Percentiles rank a stretch among this genome's conserved stretches.
Conservation (phyloP, 2,797 vertebrate genomes). For the Lagocephalus sceleratus region DNA sequence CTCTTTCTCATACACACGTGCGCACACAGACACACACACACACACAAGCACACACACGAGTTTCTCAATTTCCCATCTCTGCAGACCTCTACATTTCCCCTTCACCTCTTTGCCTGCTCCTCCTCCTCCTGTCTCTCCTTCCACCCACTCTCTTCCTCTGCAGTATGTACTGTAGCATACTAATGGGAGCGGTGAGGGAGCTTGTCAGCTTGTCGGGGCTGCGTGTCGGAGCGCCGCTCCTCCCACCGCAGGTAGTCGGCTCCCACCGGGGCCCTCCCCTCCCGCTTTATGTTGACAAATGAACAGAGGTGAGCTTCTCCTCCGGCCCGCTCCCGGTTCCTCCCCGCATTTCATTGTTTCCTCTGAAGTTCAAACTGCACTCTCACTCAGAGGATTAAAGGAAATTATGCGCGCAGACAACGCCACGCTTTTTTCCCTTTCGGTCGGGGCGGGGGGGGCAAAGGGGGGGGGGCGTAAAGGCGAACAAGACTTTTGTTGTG, state of each 20-base stretch:
- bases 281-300: constrained; percentile 81
- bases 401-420: too few species aligned
- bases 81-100: constrained; percentile 47
- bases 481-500: not conserved
- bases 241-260: constrained; percentile 76
- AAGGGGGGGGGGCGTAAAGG: too few species aligned
- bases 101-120: constrained; percentile 34
- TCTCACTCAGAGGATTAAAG: constrained; percentile 33
- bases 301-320: constrained; percentile 62
- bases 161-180: constrained; percentile 74
- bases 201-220: constrained; percentile 72
- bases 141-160: constrained; percentile 32
- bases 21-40: constrained; percentile 1
- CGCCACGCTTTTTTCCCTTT: too few species aligned
- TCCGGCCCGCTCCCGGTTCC: constrained; percentile 24
- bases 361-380: constrained; percentile 36
- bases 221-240: constrained; percentile 73
- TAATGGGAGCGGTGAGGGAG: constrained; percentile 72
- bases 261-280: constrained; percentile 70
- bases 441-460: too few species aligned
- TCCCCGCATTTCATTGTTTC: constrained; percentile 40
- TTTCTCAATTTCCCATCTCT: constrained; percentile 37
- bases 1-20: not conserved
- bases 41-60: not conserved
- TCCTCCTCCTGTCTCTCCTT: constrained; percentile 16